These are phyloP conservation scores for Drosophila ezoana DNA, from an alignment of 2,888 invertebrate species.

Conservation along the genomic window DNA sequence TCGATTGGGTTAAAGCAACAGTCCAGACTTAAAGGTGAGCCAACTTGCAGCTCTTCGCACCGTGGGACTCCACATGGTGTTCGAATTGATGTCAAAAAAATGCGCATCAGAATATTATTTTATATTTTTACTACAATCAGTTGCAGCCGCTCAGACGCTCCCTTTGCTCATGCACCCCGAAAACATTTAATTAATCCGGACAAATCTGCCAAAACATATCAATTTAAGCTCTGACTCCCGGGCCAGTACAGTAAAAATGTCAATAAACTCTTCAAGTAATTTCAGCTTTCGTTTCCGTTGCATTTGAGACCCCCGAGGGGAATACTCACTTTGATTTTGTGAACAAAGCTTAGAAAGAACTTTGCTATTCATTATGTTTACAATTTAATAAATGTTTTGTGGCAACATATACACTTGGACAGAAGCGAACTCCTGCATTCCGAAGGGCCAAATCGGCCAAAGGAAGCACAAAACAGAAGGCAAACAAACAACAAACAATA, in stretches of 20 bases:
- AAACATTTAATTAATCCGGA: constrained; percentile 53
- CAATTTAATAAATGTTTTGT: constrained; percentile 74
- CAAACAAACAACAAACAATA: constrained; percentile 5
- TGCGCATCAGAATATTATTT: not conserved
- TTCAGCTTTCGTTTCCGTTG: not conserved
- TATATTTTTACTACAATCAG: not conserved
- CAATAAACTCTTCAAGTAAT: constrained; percentile 24
- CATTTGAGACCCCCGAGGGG: constrained; percentile 7
- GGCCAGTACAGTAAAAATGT: constrained; percentile 1
- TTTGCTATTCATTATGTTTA: constrained; percentile 69
- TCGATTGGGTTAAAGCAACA: constrained; percentile 18
- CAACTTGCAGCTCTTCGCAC: constrained; percentile 14
- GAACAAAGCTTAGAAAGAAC: constrained; percentile 42
- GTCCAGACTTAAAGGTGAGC: not conserved
- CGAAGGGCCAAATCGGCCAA: not conserved
- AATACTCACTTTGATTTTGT: constrained; percentile 59
- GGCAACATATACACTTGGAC: constrained; percentile 2
- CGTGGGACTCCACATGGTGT: not conserved
- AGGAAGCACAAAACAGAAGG: not conserved
- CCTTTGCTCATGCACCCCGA: not conserved
- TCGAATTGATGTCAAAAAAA: constrained; percentile 4
- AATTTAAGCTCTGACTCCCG: constrained; percentile 28
- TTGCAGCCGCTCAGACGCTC: not conserved
- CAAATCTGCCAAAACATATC: constrained; percentile 41
- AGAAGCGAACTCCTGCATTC: constrained; percentile 3